Evolutionary conservation across 2,113 vertebrate species (phyloP).

Genomic region (Perca fluviatilis): DNA sequence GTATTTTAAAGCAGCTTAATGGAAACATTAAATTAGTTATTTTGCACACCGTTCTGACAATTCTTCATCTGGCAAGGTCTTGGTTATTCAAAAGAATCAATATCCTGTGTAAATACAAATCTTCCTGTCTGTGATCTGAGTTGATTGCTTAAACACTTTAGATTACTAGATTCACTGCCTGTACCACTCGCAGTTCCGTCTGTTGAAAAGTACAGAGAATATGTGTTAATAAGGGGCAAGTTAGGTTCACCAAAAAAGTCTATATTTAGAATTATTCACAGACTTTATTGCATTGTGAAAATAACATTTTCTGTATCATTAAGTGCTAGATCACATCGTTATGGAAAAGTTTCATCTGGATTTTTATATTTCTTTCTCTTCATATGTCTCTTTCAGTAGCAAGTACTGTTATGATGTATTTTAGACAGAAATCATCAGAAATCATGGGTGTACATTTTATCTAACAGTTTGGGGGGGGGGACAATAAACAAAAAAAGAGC

Average conservation of each 20-base stretch:
- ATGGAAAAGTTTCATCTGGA: not conserved
- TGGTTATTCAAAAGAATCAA: slow-evolving; percentile 9
- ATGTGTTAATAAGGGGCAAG: slow-evolving; percentile 12
- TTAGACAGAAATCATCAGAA: not conserved
- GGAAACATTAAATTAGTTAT: not conserved
- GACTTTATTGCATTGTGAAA: not conserved
- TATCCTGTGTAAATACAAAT: not conserved
- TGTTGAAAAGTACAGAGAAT: slow-evolving; percentile 3
- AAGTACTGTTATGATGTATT: not conserved
- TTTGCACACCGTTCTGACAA: not conserved
- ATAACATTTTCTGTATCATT: not conserved
- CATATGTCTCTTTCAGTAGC: not conserved
- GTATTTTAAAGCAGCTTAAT: not conserved
- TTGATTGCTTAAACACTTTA: slow-evolving; percentile 20
- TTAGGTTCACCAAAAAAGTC: not conserved
- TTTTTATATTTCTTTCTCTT: not conserved
- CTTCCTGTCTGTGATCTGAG: slow-evolving; percentile 26
- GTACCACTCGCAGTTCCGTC: not conserved
- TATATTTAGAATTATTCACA: not conserved
- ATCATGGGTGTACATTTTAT: too few relatives aligned
- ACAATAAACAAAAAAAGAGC: too few relatives aligned
- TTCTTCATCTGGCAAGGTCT: not conserved
- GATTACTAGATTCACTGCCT: not conserved
- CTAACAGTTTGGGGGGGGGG: too few relatives aligned
- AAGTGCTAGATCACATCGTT: not conserved